Base-by-base conservation (phyloP, 2,888 invertebrate genomes). In the Eupithecia centaureata region DNA sequence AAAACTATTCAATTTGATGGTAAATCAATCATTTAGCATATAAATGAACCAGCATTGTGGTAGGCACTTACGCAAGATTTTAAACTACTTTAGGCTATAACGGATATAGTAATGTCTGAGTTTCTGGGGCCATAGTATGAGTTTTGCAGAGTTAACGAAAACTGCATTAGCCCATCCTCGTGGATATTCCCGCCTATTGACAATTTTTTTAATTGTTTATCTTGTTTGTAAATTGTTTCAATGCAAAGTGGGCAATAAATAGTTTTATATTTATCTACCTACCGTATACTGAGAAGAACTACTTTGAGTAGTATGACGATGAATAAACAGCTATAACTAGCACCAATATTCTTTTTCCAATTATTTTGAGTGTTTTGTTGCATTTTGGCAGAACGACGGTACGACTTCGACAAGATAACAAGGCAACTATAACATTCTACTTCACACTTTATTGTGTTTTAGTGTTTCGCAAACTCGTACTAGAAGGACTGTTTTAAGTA, bases 401-500 rank as follows among this genome's bases (percentile, higher is more conserved):
- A 38, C 7, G 5, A 38, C n/a, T 38, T 38, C 7, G 4, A 35
- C 35, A 4, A 35, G 35, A 4, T 15, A 35, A 15, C 3, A n/a
- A 38, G 18, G n/a, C 2, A 42, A 22, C 47, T 47, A 12, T 22
- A 18, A 22, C 10, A 4, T 22, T 12, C 22, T 47, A 42, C 18
- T 18, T 38, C n/a, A n/a, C n/a, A n/a, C n/a, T n/a, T n/a, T n/a
- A n/a, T n/a, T 2, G 8, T 8, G 8, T 18, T 42, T 18, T 18
- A 18, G 8, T 42, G 18, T 8, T 42, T 42, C 8, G 10, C 18
- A 47, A 47, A 47, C 47, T 47, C 47, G 1, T 47, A 47, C 47
- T 47, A 47, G 22, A 10, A 1, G 22, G n/a, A 42, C 47, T 22
- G 47, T 47, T 22, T 10, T 57, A 30, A n/a, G 57, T 66, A 79